phyloP scores from a whole-genome alignment of 2,888 invertebrate species.

The Theodoxus fluviatilis region DNA sequence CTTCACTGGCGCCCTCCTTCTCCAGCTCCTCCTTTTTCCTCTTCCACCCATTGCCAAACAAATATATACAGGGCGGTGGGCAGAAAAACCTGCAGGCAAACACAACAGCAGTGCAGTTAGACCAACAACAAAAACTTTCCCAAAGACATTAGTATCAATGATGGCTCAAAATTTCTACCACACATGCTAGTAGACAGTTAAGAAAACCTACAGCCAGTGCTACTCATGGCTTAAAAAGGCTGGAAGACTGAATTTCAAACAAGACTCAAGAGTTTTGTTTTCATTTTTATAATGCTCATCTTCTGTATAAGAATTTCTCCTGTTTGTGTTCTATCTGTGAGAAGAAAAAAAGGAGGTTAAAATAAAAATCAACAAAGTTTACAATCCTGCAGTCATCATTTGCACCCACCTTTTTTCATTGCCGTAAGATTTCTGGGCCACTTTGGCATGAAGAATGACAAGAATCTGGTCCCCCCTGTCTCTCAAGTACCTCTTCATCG shows the following conservation, averaged over 20 bases:
- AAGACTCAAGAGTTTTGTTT: too few relatives aligned
- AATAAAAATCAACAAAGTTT: background rate
- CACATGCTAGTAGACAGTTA: too few relatives aligned
- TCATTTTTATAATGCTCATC: too few relatives aligned
- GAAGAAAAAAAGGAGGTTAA: too few relatives aligned
- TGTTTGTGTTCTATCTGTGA: too few relatives aligned
- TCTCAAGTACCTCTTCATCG: constrained; percentile 94
- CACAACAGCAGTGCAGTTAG: background rate
- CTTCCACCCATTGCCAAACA: constrained; percentile 98
- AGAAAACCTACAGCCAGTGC: too few relatives aligned
- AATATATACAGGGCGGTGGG: constrained; percentile 98
- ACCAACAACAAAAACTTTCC: too few relatives aligned
- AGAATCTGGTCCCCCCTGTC: constrained; percentile 75
- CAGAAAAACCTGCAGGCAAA: constrained; percentile 81
- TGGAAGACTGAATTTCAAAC: background rate
- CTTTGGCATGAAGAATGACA: constrained; percentile 97
- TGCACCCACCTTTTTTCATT: constrained; percentile 85
- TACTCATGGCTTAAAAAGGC: background rate
- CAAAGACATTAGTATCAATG: too few relatives aligned
- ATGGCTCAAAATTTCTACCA: too few relatives aligned
- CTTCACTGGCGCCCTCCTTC: constrained; percentile 56
- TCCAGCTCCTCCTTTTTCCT: constrained; percentile 90
- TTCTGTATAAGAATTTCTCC: too few relatives aligned
- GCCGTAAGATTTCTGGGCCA: constrained; percentile 99
- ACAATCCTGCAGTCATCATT: background rate